A percentile compares a stretch with the other conserved stretches of the same genome.
These are phyloP conservation scores for Diplodus puntazzo DNA, from an alignment of 2,797 vertebrate species.

Conservation along the genomic window DNA sequence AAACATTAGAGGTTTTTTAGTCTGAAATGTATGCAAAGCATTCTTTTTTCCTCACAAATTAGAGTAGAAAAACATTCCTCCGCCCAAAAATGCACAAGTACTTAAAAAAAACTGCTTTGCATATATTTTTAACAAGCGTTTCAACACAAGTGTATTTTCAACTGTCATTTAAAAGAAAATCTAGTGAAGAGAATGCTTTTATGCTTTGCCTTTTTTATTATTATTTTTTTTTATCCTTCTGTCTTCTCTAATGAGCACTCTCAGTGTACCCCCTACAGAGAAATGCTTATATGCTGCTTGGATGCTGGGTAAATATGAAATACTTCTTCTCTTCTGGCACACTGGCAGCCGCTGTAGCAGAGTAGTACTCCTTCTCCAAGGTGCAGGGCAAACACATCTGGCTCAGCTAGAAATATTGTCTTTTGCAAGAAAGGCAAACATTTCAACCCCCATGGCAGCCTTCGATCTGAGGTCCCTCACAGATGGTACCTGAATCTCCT, in stretches of 20 bases:
- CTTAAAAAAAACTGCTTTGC: conserved; percentile 30
- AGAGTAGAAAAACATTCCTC: conserved; percentile 16
- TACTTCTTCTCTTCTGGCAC: conserved; percentile 25
- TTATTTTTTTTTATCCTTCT: not conserved
- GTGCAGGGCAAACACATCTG: conserved; percentile 38
- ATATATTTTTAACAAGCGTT: conserved; percentile 22
- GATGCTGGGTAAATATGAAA: conserved; percentile 47
- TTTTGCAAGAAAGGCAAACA: conserved; percentile 37
- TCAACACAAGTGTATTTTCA: conserved; percentile 25
- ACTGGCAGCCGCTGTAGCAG: conserved; percentile 27
- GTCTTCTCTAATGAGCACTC: conserved; percentile 49
- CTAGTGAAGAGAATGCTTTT: not conserved
- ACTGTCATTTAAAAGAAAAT: not conserved
- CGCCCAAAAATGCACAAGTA: conserved; percentile 15
- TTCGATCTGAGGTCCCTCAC: conserved; percentile 7
- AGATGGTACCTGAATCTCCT: not conserved
- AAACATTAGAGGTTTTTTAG: conserved; percentile 30
- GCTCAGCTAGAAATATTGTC: conserved; percentile 1
- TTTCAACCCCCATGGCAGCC: conserved; percentile 32
- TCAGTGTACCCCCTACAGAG: conserved; percentile 31
- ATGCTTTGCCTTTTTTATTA: not conserved
- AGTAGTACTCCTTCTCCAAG: conserved; percentile 20
- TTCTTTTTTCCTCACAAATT: conserved; percentile 37
- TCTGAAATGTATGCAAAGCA: conserved; percentile 40
- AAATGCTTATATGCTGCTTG: conserved; percentile 30